Percentiles rank a stretch among this genome's conserved stretches.
phyloP scores from a whole-genome alignment of 30 jellyfish, hydroid and myxozoan species.

The Clytia hemisphaerica region DNA sequence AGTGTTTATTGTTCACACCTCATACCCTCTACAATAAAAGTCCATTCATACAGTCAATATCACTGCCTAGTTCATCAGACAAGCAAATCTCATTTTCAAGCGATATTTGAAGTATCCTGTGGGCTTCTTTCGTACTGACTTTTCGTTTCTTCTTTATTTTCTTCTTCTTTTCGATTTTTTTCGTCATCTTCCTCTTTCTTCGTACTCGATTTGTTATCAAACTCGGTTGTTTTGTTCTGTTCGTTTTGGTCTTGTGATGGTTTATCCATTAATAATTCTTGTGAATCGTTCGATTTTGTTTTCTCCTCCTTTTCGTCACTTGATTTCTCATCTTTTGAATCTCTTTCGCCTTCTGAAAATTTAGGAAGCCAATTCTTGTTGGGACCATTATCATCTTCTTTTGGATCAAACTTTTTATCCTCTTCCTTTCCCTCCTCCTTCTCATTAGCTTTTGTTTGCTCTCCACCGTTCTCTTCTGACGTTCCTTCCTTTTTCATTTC shows the following conservation, averaged over 20 bases:
- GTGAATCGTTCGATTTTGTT: background rate
- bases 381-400: too few relatives aligned
- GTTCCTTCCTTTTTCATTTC: background rate
- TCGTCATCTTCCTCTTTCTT: conserved; percentile 9
- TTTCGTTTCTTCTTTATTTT: background rate
- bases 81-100: too few relatives aligned
- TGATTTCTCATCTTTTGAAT: background rate
- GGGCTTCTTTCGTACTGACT: conserved; percentile 1
- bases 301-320: background rate
- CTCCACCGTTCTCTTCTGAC: background rate
- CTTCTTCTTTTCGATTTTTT: background rate
- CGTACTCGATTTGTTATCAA: too few relatives aligned
- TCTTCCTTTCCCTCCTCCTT: background rate
- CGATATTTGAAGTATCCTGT: too few relatives aligned
- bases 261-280: background rate
- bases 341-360: background rate
- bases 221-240: too few relatives aligned
- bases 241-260: too few relatives aligned
- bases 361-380: background rate
- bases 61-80: too few relatives aligned
- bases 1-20: too few relatives aligned
- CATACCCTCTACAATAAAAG: too few relatives aligned
- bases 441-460: background rate
- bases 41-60: too few relatives aligned
- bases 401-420: too few relatives aligned